phyloP scores from a whole-genome alignment of 2,113 vertebrate genomes.

The Siniperca knerii region DNA sequence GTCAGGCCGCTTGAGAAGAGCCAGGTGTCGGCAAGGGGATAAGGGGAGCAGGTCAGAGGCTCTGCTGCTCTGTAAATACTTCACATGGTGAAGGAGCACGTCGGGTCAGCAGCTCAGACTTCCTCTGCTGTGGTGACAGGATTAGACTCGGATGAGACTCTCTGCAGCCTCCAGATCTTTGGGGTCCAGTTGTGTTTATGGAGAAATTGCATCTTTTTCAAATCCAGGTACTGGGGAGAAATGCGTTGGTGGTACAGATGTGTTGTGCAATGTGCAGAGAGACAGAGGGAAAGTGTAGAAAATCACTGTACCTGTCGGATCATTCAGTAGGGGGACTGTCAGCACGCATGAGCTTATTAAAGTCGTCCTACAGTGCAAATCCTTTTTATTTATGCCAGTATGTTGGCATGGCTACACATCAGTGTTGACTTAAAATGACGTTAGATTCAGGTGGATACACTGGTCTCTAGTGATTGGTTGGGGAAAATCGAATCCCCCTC shows the following conservation, averaged over 20 bases:
- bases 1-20: slow-evolving; percentile 70
- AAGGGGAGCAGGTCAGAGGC: slow-evolving; percentile 63
- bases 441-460: no score
- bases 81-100: slow-evolving; percentile 61
- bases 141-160: slow-evolving; percentile 36
- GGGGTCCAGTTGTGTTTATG: not conserved
- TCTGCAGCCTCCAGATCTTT: slow-evolving; percentile 2
- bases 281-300: not conserved
- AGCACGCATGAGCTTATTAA: not conserved
- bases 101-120: slow-evolving; percentile 58
- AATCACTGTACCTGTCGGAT: not conserved
- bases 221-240: not conserved
- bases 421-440: no score
- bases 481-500: no score
- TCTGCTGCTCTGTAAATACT: slow-evolving; percentile 73
- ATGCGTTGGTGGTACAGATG: not conserved
- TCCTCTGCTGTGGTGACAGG: slow-evolving; percentile 39
- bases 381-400: not conserved
- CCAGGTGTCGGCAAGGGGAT: slow-evolving; percentile 67
- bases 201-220: slow-evolving; percentile 17
- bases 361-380: not conserved
- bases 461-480: no score
- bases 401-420: no score
- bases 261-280: not conserved
- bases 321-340: not conserved